Percentiles rank a stretch among this genome's conserved stretches.
Evolutionary conservation across 2,797 vertebrate species (phyloP).

Genomic region (Poeciliopsis presidionis): DNA sequence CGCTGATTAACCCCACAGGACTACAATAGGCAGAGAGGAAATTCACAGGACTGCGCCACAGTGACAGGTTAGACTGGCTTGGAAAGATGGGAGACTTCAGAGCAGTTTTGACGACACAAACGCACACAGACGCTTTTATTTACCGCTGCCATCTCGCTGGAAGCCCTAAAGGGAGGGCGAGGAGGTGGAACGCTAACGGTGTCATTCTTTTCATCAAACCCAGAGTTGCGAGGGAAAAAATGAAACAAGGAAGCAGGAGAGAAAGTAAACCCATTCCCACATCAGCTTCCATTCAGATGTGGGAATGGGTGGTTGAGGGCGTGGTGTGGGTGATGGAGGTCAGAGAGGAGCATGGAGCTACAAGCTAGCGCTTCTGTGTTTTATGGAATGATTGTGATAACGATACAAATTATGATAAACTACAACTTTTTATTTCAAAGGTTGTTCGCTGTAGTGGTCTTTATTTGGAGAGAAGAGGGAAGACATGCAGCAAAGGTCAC

Average conservation of each 20-base stretch:
- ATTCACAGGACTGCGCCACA: slow-evolving; percentile 35
- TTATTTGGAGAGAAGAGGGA: no score
- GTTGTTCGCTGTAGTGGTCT: no score
- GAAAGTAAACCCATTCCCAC: slow-evolving; percentile 8
- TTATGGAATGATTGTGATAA: no score
- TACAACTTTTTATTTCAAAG: no score
- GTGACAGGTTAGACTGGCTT: slow-evolving; percentile 44
- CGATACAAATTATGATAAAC: no score
- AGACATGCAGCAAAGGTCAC: no score
- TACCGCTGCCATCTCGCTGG: slow-evolving; percentile 23
- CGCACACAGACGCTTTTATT: slow-evolving; percentile 25
- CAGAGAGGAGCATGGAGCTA: slow-evolving; percentile 58
- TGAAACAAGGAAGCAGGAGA: slow-evolving; percentile 4
- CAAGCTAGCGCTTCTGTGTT: slow-evolving; percentile 18
- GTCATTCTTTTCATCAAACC: not conserved
- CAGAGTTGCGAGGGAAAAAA: slow-evolving; percentile 15
- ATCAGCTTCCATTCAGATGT: slow-evolving; percentile 27
- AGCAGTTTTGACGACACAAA: slow-evolving; percentile 24
- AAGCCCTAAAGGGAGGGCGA: not conserved
- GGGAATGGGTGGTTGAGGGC: slow-evolving; percentile 14
- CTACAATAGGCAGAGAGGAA: slow-evolving; percentile 37
- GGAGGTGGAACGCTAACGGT: slow-evolving; percentile 10
- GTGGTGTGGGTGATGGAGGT: slow-evolving; percentile 50
- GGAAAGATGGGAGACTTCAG: slow-evolving; percentile 2
- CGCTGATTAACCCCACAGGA: slow-evolving; percentile 65